Conservation (phyloP, 2,888 invertebrate species). For the Rhogogaster chlorosoma region DNA sequence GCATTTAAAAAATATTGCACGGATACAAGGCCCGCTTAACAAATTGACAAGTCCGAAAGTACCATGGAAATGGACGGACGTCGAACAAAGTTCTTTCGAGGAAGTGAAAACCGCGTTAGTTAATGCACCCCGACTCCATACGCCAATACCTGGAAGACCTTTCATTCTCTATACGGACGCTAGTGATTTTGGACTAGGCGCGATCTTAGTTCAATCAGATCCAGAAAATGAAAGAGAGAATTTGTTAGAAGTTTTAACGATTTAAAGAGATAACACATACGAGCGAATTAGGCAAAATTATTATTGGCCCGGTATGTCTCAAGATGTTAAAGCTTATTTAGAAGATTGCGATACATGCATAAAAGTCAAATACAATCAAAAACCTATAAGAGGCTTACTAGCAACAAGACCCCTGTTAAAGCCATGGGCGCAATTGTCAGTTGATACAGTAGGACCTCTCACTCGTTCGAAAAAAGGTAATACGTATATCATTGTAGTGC, state of each 20-base stretch:
- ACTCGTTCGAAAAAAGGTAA: conserved; percentile 52
- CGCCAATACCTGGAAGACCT: conserved; percentile 51
- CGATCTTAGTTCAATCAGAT: conserved; percentile 27
- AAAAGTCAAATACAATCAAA: conserved; percentile 52
- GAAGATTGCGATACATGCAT: conserved; percentile 52
- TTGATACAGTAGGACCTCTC: conserved; percentile 49
- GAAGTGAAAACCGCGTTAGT: conserved; percentile 46
- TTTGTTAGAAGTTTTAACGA: conserved; percentile 53
- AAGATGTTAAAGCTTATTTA: conserved; percentile 47
- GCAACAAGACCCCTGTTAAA: conserved; percentile 38
- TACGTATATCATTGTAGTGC: conserved; percentile 47
- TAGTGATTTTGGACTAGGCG: conserved; percentile 25
- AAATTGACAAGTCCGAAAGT: conserved; percentile 53
- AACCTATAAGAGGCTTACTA: conserved; percentile 20
- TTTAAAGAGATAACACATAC: conserved; percentile 48
- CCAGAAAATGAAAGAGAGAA: conserved; percentile 6
- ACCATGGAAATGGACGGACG: conserved; percentile 56
- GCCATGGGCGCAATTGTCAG: conserved; percentile 53
- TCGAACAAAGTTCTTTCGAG: conserved; percentile 52
- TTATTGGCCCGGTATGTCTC: conserved; percentile 45
- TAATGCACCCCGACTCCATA: conserved; percentile 46
- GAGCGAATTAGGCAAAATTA: conserved; percentile 36
- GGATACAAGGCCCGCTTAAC: conserved; percentile 52
- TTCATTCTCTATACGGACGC: conserved; percentile 56
- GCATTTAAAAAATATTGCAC: conserved; percentile 52